Evolutionary conservation across 2,113 vertebrate genomes (phyloP).

Genomic region (Oxyura jamaicensis): DNA sequence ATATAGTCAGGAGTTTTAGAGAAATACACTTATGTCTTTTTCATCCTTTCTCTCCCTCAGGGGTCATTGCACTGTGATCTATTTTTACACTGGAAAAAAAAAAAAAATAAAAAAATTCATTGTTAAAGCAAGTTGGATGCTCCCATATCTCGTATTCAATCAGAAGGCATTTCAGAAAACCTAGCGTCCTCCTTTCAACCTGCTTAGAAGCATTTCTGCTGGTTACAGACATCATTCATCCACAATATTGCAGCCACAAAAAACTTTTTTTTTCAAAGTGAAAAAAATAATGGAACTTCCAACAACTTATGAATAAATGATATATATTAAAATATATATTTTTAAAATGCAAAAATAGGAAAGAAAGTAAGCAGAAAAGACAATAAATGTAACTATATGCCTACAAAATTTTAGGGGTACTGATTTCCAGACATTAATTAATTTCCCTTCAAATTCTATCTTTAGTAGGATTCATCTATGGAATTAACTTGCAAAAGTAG

Average conservation of each 20-base stretch:
- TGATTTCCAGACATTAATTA: background rate
- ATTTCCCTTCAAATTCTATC: background rate
- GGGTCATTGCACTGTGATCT: conserved; percentile 42
- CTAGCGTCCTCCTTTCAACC: conserved; percentile 6
- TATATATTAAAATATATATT: background rate
- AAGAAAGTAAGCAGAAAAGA: background rate
- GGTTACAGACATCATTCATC: background rate
- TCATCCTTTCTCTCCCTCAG: conserved; percentile 35
- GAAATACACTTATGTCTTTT: background rate
- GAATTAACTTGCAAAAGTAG: background rate
- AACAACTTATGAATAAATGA: background rate
- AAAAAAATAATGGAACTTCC: background rate
- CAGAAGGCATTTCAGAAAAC: conserved; percentile 56
- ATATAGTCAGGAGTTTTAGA: conserved; percentile 21
- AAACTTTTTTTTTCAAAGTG: background rate
- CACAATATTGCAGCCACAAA: background rate
- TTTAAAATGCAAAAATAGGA: conserved; percentile 11
- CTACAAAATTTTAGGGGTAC: background rate
- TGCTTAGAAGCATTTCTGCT: conserved; percentile 34
- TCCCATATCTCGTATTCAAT: conserved; percentile 35
- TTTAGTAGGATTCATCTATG: background rate
- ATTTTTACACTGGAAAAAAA: conserved; percentile 34
- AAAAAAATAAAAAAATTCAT: background rate
- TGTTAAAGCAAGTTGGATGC: conserved; percentile 64
- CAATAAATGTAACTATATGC: background rate